Conservation (phyloP, 2,888 invertebrate genomes). For the Luperina nickerlii region DNA sequence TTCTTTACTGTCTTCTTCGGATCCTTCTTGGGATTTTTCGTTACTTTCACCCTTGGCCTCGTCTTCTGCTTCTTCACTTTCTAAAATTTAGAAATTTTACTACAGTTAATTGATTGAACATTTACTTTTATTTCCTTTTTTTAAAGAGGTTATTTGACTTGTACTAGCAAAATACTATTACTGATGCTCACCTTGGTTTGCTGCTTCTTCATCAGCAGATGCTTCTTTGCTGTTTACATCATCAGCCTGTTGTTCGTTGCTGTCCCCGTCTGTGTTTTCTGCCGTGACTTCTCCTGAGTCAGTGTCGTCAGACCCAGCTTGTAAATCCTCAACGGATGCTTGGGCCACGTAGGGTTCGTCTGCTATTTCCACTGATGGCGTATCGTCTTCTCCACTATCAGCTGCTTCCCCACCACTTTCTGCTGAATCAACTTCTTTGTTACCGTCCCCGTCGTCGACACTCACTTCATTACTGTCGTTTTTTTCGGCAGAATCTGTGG, state of each 20-base stretch:
- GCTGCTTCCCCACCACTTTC: slow-evolving; percentile 80
- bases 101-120: neutral
- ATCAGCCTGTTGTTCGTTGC: slow-evolving; percentile 75
- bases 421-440: slow-evolving; percentile 84
- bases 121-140: neutral
- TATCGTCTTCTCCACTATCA: slow-evolving; percentile 79
- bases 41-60: slow-evolving; percentile 74
- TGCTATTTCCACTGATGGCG: slow-evolving; percentile 85
- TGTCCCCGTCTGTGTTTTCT: slow-evolving; percentile 78
- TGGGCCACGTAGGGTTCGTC: slow-evolving; percentile 88
- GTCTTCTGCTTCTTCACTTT: slow-evolving; percentile 80
- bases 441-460: slow-evolving; percentile 80
- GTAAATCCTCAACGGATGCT: slow-evolving; percentile 86
- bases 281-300: slow-evolving; percentile 81
- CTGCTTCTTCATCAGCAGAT: slow-evolving; percentile 87
- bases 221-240: slow-evolving; percentile 81
- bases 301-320: slow-evolving; percentile 77
- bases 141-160: neutral
- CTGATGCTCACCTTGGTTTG: slow-evolving; percentile 81
- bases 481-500: slow-evolving; percentile 87
- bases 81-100: slow-evolving; percentile 70
- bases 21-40: slow-evolving; percentile 71
- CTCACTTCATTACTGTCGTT: slow-evolving; percentile 89
- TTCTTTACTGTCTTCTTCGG: slow-evolving; percentile 68
- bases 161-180: neutral